phyloP scores from a whole-genome alignment of 2,888 invertebrate species.

The Epirrhoe alternata region DNA sequence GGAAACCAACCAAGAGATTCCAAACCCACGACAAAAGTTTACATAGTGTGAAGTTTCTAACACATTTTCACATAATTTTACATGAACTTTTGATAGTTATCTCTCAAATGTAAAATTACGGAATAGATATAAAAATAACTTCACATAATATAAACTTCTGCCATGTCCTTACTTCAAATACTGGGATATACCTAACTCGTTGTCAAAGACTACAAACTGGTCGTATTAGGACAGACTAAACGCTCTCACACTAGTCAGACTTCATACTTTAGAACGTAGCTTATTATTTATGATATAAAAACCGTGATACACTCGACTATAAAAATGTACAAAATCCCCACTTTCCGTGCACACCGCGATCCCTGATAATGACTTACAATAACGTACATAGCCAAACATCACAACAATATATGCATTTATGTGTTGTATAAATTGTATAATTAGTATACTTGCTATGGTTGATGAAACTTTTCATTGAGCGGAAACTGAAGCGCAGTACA shows the following conservation, averaged over 20 bases:
- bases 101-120: background rate
- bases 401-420: slow-evolving; percentile 64
- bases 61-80: background rate
- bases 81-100: too few relatives aligned
- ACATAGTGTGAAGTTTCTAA: slow-evolving; percentile 37
- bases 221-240: slow-evolving; percentile 52
- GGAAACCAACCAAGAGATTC: slow-evolving; percentile 70
- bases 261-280: slow-evolving; percentile 47
- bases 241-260: slow-evolving; percentile 66
- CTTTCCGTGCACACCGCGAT: slow-evolving; percentile 53
- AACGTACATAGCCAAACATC: slow-evolving; percentile 79
- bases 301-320: slow-evolving; percentile 47
- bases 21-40: slow-evolving; percentile 54
- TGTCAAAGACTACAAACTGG: slow-evolving; percentile 60
- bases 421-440: slow-evolving; percentile 52
- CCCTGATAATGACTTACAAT: slow-evolving; percentile 75
- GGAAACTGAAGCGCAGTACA: background rate
- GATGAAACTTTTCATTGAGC: slow-evolving; percentile 11
- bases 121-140: background rate
- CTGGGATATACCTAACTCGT: slow-evolving; percentile 70
- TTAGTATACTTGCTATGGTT: slow-evolving; percentile 32
- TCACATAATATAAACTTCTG: slow-evolving; percentile 50
- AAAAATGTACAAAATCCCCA: slow-evolving; percentile 64
- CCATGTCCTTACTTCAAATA: slow-evolving; percentile 47
- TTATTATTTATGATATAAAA: slow-evolving; percentile 46